Conservation (phyloP, 2,888 invertebrate species). For the Gastracanthus pulcherrimus region DNA sequence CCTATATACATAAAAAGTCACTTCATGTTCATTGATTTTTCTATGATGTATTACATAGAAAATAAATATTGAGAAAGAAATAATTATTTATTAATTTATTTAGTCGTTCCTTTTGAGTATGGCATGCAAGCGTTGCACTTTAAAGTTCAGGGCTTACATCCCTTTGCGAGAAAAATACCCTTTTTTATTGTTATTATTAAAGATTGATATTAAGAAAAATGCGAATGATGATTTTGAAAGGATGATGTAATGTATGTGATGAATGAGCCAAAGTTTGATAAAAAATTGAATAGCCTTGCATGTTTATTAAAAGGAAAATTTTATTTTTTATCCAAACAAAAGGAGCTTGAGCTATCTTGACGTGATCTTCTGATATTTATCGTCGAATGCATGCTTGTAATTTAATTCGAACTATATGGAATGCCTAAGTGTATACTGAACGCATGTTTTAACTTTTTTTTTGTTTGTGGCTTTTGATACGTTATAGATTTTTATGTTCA, state of each 20-base stretch:
- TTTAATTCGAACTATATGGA: conserved; percentile 5
- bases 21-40: neutral
- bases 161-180: neutral
- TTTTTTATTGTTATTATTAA: neutral
- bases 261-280: neutral
- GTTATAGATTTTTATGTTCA: conserved; percentile 6
- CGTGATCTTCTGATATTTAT: conserved; percentile 9
- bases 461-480: conserved; percentile 24
- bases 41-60: neutral
- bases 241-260: conserved; percentile 18
- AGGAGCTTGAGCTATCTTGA: conserved; percentile 3
- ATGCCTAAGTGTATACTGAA: conserved; percentile 17
- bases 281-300: conserved; percentile 12
- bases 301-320: neutral
- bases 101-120: conserved; percentile 6
- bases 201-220: too few relatives aligned
- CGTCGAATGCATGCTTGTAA: conserved; percentile 29
- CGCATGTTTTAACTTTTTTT: conserved; percentile 40
- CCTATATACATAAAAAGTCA: neutral
- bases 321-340: conserved; percentile 1
- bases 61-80: neutral
- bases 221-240: conserved; percentile 25
- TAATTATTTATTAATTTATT: neutral
- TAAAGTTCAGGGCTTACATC: neutral
- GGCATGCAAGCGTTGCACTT: conserved; percentile 7